These are phyloP conservation scores for Polyploca ridens DNA, from an alignment of 2,888 invertebrate species.

Conservation along the genomic window DNA sequence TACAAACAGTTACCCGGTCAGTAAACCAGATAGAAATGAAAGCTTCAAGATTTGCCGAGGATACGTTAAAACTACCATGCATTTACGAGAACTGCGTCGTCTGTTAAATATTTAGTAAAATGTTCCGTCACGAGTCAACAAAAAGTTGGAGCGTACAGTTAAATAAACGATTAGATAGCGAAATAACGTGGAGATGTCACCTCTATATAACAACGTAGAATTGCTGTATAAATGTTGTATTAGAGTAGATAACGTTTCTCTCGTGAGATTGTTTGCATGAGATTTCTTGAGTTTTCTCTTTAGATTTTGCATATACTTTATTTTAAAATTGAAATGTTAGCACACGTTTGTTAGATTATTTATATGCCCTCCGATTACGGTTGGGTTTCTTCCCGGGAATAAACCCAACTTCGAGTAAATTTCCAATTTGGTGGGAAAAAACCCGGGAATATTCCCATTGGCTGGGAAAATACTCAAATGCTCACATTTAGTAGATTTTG, in stretches of 20 bases:
- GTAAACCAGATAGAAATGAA: constrained; percentile 18
- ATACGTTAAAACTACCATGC: constrained; percentile 24
- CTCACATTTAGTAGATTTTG: too few relatives aligned
- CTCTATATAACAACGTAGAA: constrained; percentile 19
- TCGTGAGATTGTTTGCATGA: constrained; percentile 2
- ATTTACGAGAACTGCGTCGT: constrained; percentile 27
- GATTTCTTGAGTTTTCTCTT: constrained; percentile 1
- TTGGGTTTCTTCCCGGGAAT: too few relatives aligned
- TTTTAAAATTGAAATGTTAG: neutral
- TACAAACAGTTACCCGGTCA: too few relatives aligned
- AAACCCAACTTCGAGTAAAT: too few relatives aligned
- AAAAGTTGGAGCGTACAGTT: constrained; percentile 35
- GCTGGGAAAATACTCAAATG: too few relatives aligned
- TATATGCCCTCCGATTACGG: too few relatives aligned
- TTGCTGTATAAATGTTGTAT: constrained; percentile 34
- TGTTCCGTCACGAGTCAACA: constrained; percentile 41
- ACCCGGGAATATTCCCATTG: too few relatives aligned
- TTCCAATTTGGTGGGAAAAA: too few relatives aligned
- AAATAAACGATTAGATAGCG: constrained; percentile 45
- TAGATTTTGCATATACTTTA: neutral
- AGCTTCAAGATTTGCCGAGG: constrained; percentile 22
- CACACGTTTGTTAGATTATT: neutral
- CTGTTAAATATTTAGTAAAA: constrained; percentile 46
- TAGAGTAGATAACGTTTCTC: constrained; percentile 27
- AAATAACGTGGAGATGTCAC: constrained; percentile 38